phyloP scores from a whole-genome alignment of 1,140 invertebrate genomes.

The Aphis gossypii region DNA sequence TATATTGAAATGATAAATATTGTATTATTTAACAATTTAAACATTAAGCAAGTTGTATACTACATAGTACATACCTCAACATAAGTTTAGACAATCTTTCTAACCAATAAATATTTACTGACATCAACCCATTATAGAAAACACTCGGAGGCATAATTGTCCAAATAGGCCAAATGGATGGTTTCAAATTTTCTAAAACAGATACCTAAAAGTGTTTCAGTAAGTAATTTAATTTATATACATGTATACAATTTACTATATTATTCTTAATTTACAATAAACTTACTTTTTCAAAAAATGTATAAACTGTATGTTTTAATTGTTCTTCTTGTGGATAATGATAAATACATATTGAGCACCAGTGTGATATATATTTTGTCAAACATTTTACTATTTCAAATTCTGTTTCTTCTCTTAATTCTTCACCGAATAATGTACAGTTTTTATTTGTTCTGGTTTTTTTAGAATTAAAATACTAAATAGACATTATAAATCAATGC shows the following conservation, averaged over 20 bases:
- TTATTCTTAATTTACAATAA: neutral
- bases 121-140: conserved; percentile 50
- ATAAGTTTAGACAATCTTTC: conserved; percentile 47
- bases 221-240: neutral
- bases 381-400: conserved; percentile 52
- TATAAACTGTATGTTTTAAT: conserved; percentile 41
- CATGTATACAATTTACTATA: neutral
- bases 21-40: neutral
- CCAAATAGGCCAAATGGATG: conserved; percentile 13
- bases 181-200: conserved; percentile 40
- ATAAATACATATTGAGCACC: conserved; percentile 47
- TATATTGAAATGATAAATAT: neutral
- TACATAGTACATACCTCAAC: neutral
- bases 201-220: neutral
- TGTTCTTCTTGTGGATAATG: conserved; percentile 50
- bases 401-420: conserved; percentile 43
- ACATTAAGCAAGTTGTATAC: neutral
- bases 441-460: neutral
- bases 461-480: conserved; percentile 49
- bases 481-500: neutral
- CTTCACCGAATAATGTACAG: conserved; percentile 18
- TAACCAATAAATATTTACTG: conserved; percentile 47
- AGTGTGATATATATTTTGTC: conserved; percentile 44
- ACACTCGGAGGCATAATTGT: conserved; percentile 52
- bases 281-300: conserved; percentile 54